These are phyloP conservation scores for Cyclophora albipunctata DNA, from an alignment of 2,888 invertebrate genomes.

Conservation along the genomic window DNA sequence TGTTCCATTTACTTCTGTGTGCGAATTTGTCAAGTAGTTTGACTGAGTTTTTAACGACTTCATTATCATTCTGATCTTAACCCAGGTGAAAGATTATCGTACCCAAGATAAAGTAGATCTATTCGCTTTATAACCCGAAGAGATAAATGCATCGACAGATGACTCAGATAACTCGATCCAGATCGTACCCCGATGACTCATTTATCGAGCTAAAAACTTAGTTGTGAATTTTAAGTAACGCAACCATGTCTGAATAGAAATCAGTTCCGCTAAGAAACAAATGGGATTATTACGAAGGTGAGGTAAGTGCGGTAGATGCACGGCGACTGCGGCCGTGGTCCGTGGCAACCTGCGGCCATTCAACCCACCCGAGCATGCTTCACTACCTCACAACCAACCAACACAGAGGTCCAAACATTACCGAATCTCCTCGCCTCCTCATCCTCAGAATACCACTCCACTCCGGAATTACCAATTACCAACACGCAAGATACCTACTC, in stretches of 20 bases:
- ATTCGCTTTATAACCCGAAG: too few relatives aligned
- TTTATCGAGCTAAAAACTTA: constrained; percentile 3
- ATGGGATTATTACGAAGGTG: constrained; percentile 64
- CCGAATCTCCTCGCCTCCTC: background rate
- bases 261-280: constrained; percentile 54
- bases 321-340: constrained; percentile 41
- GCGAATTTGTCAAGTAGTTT: too few relatives aligned
- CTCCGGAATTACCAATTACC: constrained; percentile 13
- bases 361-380: constrained; percentile 49
- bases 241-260: constrained; percentile 33
- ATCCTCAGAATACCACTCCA: constrained; percentile 10
- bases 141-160: too few relatives aligned
- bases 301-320: constrained; percentile 56
- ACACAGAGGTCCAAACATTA: constrained; percentile 8
- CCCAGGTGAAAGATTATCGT: too few relatives aligned
- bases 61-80: too few relatives aligned
- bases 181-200: too few relatives aligned
- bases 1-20: too few relatives aligned
- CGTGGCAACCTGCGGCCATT: constrained; percentile 47
- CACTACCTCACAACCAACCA: constrained; percentile 19
- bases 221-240: constrained; percentile 22
- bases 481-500: constrained; percentile 10
- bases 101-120: too few relatives aligned
- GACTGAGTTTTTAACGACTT: too few relatives aligned
- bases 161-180: too few relatives aligned